Conservation (phyloP, 2,888 invertebrate species). For the Ophion slaviceki region DNA sequence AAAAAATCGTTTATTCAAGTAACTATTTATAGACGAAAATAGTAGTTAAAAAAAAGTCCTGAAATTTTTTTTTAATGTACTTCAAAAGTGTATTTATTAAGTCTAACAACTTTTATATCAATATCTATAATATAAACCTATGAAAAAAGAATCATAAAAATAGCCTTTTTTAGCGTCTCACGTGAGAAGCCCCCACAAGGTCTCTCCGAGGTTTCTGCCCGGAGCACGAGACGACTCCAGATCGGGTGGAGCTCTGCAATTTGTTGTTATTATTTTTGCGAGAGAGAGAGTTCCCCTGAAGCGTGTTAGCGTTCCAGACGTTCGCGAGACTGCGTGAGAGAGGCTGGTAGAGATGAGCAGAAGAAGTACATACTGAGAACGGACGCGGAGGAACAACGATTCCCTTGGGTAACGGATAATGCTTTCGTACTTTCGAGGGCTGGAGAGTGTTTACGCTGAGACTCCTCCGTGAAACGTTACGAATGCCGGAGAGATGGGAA, state of each 20-base stretch:
- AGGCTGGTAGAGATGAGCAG: neutral
- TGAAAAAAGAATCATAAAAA: no score
- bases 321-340: slow-evolving; percentile 3
- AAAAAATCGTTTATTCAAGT: no score
- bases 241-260: neutral
- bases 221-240: neutral
- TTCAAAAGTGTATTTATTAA: no score
- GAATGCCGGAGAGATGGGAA: slow-evolving; percentile 32
- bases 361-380: slow-evolving; percentile 16
- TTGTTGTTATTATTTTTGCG: slow-evolving; percentile 31
- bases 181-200: no score
- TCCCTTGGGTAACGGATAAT: slow-evolving; percentile 60
- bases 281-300: slow-evolving; percentile 7
- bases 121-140: no score
- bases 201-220: neutral
- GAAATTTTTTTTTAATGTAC: no score
- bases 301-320: slow-evolving; percentile 30
- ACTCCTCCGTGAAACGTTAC: slow-evolving; percentile 51
- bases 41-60: no score
- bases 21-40: no score
- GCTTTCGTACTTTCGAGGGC: slow-evolving; percentile 59
- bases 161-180: no score
- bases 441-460: slow-evolving; percentile 59
- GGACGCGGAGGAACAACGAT: slow-evolving; percentile 52
- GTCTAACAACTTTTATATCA: no score